Base-by-base conservation (phyloP, 2,888 invertebrate genomes). In the Cordilura impudica region DNA sequence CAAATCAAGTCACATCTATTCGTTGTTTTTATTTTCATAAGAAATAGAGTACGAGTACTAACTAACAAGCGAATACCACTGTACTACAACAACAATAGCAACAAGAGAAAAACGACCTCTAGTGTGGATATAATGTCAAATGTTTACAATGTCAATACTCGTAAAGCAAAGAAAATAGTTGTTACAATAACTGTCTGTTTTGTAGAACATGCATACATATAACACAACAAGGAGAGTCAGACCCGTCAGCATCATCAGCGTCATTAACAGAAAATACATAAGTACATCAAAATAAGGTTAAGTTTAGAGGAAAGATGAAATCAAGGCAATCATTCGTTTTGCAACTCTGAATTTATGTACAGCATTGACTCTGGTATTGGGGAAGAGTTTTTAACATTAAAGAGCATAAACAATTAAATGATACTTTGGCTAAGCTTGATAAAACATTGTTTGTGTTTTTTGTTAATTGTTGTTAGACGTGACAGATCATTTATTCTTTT, bases 251-350 rank as follows among this genome's bases (percentile, higher is more conserved):
- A 63, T 35, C 26, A 60, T 54, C 21, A 45, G 18, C 71, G 60
- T 71, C 71, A 45, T 45, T 39, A 21, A 47, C 49, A 56, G 12
- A 10, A 53, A 66, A 43, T 58, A 16, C 39, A 35, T 14, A 31
- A 60, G n/a, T n/a, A n/a, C n/a, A 53, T 21, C 43, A 81, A 84
- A 81, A 84, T 81, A 80, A 81, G 84, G 81, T 73, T 81, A 69
- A 78, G 73, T 78, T 67, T 56, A 74, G 71, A 71, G 45, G 54
- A 23, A 60, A 70, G 53, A 74, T 73, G 31, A 70, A 67, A 77
- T 72, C 72, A 61, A 56, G 56, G 56, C 53, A 72, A 61, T 74
- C 58, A 60, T 67, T 45, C 43, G 29, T 21, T n/a, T n/a, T 43
- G 7, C 21, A 53, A 43, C 10, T 23, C 5, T 19, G 26, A 8